phyloP scores from a whole-genome alignment of 2,797 vertebrate species.

The Anguilla marmorata region DNA sequence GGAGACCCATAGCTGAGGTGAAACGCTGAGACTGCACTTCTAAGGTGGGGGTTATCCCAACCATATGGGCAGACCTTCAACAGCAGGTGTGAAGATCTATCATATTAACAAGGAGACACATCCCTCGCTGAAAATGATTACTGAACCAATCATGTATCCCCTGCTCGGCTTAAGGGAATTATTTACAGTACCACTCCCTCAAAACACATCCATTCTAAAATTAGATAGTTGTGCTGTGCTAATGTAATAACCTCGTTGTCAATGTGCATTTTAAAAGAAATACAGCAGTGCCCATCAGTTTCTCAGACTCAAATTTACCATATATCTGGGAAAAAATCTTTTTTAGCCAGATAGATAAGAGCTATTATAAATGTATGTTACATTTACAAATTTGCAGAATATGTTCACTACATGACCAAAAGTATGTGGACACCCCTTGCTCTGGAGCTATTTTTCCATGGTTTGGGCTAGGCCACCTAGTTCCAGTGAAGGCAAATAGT shows the following conservation, averaged over 20 bases:
- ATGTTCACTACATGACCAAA: neutral
- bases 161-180: neutral
- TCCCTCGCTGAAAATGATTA: slow-evolving; percentile 11
- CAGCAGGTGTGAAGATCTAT: neutral
- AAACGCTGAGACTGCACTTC: slow-evolving; percentile 14
- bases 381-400: neutral
- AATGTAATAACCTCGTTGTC: slow-evolving; percentile 32
- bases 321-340: neutral
- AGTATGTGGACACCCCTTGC: too few relatives aligned
- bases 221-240: slow-evolving; percentile 28
- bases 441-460: too few relatives aligned
- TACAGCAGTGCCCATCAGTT: slow-evolving; percentile 31
- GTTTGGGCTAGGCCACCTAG: too few relatives aligned
- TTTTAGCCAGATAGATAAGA: neutral
- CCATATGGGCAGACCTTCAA: slow-evolving; percentile 24
- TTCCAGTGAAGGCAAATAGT: too few relatives aligned
- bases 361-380: too few relatives aligned
- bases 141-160: neutral
- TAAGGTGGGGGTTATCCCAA: slow-evolving; percentile 10
- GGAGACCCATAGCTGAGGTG: neutral
- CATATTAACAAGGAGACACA: slow-evolving; percentile 5
- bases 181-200: neutral
- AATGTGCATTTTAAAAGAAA: slow-evolving; percentile 29
- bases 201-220: slow-evolving; percentile 5
- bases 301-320: neutral